phyloP scores from a whole-genome alignment of 2,797 vertebrate species.

The Peromyscus eremicus region DNA sequence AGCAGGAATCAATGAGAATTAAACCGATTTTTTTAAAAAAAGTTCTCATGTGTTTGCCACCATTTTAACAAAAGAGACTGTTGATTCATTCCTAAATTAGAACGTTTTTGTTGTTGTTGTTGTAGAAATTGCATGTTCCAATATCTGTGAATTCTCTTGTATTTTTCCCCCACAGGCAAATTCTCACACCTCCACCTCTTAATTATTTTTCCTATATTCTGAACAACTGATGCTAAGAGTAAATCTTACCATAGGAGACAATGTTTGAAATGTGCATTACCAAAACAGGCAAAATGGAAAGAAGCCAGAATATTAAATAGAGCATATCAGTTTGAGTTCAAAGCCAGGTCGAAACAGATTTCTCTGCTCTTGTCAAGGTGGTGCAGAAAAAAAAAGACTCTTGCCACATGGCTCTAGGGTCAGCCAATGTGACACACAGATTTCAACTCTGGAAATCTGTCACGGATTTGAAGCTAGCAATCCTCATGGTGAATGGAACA shows the following conservation, averaged over 20 bases:
- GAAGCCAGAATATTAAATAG: not conserved
- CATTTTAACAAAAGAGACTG: not conserved
- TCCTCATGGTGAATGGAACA: not conserved
- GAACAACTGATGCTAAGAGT: not conserved
- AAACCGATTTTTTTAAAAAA: not conserved
- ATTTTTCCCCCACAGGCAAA: not conserved
- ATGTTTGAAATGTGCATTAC: conserved; percentile 8
- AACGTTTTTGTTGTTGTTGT: not conserved
- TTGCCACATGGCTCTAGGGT: not conserved
- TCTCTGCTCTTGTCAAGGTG: not conserved
- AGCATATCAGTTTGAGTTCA: not conserved
- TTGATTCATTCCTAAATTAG: not conserved
- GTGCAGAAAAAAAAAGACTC: not conserved
- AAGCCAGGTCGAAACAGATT: not conserved
- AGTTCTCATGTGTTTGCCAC: not conserved
- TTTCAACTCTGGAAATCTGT: not conserved
- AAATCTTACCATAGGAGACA: not conserved
- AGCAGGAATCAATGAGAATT: not conserved
- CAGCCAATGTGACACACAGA: not conserved
- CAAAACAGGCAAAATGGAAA: not conserved
- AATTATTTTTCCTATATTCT: conserved; percentile 2
- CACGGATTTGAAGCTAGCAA: not conserved
- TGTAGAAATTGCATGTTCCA: not conserved
- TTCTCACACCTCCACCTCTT: not conserved
- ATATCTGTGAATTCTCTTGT: not conserved